Evolutionary conservation across 2,113 vertebrate species (phyloP), one percentile per base, ranked within the genome.

Genomic region (Pungitius pungitius): DNA sequence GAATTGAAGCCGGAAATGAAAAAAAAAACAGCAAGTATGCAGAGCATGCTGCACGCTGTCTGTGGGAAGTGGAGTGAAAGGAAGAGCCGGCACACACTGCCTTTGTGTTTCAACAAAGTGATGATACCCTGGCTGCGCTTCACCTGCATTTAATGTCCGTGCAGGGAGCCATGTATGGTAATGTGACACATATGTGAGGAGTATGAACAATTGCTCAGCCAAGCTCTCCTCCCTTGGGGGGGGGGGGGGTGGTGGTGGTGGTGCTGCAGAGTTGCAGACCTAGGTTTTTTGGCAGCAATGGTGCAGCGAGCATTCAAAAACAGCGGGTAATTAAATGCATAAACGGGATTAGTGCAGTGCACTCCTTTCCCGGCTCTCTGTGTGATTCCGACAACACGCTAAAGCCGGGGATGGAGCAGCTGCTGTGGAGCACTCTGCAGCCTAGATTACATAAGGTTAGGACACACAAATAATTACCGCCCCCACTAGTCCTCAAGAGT

Each of bases 91-190:
- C 72, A 43, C 68, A 47, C 77, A 30, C 69, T 42, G 11, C 71
- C 65, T 75, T 84, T 87, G 84, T 90, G 82, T 82, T 78, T 67
- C 80, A 89, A 89, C 88, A 92, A 83, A 88, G 84, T 73, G 87
- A 87, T 88, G 79, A 85, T 84, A 85, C 76, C 83, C 64, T 14
- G 78, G 73, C 30, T 77, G 73, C 77, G 85, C 85, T 80, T 89
- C 89, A 91, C 88, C 85, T 87, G 86, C 84, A 79, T 85, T 86
- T 85, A 86, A 75, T 81, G 87, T 85, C 88, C 73, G 80, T 68
- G 76, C 85, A 85, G 65, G 83, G 77, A 86, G 88, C 77, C 83
- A 88, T 89, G 86, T 89, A 91, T 89, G 89, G 83, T 89, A 91
- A 90, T 88, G 78, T 65, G 69, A 81, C 51, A 77, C 24, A 73